phyloP scores from a whole-genome alignment of 1,140 invertebrate genomes.

The Mya arenaria region DNA sequence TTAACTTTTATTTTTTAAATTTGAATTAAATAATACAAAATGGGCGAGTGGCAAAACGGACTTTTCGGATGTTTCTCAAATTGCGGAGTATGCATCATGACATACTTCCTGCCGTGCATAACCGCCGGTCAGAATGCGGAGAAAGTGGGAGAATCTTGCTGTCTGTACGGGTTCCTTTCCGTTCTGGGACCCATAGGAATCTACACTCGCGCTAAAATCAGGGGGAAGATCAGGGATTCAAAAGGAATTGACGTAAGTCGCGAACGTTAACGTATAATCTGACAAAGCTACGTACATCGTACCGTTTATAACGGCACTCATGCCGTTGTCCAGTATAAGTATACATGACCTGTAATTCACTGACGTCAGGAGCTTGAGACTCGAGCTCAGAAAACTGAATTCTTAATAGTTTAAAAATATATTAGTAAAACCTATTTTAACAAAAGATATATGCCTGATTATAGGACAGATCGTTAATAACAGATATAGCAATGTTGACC shows the following conservation, averaged over 20 bases:
- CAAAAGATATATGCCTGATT: no score
- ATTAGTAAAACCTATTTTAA: no score
- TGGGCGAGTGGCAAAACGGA: constrained; percentile 71
- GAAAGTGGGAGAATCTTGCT: constrained; percentile 72
- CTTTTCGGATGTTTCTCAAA: constrained; percentile 75
- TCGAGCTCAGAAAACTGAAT: no score
- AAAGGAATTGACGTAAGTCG: constrained; percentile 64
- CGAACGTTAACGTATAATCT: no score
- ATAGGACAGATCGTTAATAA: no score
- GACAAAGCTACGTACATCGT: no score
- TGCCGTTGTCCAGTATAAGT: no score
- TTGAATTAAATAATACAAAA: constrained; percentile 28
- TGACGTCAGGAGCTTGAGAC: background rate
- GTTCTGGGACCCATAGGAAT: constrained; percentile 52
- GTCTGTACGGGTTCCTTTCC: constrained; percentile 66
- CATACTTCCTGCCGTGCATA: constrained; percentile 74
- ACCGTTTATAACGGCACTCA: no score
- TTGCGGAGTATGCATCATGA: constrained; percentile 70
- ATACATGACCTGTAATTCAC: background rate
- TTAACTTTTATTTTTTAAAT: no score
- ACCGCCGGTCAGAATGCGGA: constrained; percentile 75
- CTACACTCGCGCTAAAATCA: constrained; percentile 52
- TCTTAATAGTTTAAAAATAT: no score
- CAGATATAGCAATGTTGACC: no score
- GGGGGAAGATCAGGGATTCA: constrained; percentile 64